phyloP scores from a whole-genome alignment of 2,113 vertebrate species.

The Typhlomys cinereus region DNA sequence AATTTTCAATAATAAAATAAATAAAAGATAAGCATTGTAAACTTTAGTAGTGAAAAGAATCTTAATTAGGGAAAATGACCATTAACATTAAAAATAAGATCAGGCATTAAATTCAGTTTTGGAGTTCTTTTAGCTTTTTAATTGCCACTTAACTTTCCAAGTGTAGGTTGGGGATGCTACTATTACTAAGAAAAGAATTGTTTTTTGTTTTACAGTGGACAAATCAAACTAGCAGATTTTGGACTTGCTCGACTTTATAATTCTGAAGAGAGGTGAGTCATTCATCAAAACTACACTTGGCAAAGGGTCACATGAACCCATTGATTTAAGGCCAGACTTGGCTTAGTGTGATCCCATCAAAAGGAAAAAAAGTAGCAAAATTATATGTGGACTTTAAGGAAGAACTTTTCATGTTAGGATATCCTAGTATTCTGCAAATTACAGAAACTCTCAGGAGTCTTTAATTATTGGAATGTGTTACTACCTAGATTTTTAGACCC shows the following conservation, averaged over 20 bases:
- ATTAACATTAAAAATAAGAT: conserved; percentile 11
- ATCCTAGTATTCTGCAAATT: neutral
- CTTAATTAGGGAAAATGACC: neutral
- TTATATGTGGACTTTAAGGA: neutral
- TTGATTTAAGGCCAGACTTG: neutral
- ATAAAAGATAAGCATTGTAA: neutral
- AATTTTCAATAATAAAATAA: neutral
- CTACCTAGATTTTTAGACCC: neutral
- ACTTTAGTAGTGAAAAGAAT: neutral
- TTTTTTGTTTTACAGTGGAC: conserved; percentile 88
- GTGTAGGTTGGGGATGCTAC: neutral
- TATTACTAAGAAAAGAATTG: conserved; percentile 57
- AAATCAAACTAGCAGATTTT: conserved; percentile 98
- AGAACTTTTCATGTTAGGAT: conserved; percentile 6
- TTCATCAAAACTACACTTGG: neutral
- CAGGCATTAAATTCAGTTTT: conserved; percentile 36
- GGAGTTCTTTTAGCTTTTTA: conserved; percentile 11
- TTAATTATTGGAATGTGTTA: neutral
- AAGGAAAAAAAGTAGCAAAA: neutral
- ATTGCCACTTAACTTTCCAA: conserved; percentile 8
- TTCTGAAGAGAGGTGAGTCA: conserved; percentile 96
- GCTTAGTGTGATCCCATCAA: neutral
- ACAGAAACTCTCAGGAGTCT: neutral
- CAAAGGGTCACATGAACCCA: neutral
- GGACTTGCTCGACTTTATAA: conserved; percentile 98